Percentiles rank a stretch among this genome's conserved stretches.
Conservation (phyloP, 2,888 invertebrate genomes). For the Stictocephala bisonia region DNA sequence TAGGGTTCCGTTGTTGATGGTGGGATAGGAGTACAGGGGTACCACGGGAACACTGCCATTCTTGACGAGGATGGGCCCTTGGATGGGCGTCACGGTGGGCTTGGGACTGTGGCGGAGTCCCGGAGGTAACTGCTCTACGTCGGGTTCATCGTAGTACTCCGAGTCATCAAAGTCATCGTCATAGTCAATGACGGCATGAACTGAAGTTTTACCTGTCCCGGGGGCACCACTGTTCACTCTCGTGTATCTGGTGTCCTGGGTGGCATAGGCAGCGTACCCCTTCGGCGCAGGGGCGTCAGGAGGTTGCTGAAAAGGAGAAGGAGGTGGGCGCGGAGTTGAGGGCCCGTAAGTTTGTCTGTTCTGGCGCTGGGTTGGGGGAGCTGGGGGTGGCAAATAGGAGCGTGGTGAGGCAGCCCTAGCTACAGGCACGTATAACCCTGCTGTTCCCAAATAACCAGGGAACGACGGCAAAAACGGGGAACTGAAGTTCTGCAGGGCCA, state of each 20-base stretch:
- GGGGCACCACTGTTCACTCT: constrained; percentile 63
- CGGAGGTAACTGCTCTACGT: constrained; percentile 42
- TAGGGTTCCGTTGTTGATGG: constrained; percentile 86
- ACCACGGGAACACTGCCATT: constrained; percentile 90
- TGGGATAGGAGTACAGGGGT: constrained; percentile 85
- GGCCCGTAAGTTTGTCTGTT: constrained; percentile 54
- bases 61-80: constrained; percentile 84
- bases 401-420: constrained; percentile 25
- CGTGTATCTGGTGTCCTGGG: constrained; percentile 59
- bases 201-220: constrained; percentile 69
- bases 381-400: constrained; percentile 4
- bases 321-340: constrained; percentile 44
- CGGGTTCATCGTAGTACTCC: constrained; percentile 64
- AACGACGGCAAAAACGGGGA: constrained; percentile 47
- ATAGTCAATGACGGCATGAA: constrained; percentile 80
- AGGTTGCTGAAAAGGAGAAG: constrained; percentile 37
- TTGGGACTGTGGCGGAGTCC: constrained; percentile 33
- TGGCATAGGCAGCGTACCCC: not conserved
- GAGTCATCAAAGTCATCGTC: constrained; percentile 75
- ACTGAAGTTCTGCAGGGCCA: constrained; percentile 52
- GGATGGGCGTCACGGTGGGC: constrained; percentile 79
- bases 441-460: constrained; percentile 44
- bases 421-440: constrained; percentile 20
- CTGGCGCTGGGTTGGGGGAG: constrained; percentile 62
- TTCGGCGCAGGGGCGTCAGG: not conserved